Base-by-base conservation (phyloP, 2,888 invertebrate genomes). In the Helicoverpa assulta region DNA sequence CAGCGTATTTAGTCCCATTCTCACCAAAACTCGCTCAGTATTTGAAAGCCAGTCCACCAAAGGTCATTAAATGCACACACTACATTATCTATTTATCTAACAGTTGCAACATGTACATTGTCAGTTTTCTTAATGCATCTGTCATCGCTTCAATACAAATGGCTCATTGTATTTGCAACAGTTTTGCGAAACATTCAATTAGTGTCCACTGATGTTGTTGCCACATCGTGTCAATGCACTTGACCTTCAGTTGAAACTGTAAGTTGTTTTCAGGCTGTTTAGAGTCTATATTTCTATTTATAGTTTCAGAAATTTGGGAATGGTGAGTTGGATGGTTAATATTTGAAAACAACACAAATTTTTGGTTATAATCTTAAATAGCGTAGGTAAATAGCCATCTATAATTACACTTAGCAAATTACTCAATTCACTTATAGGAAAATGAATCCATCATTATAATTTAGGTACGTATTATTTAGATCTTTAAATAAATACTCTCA, bases 141-240 rank as follows among this genome's bases (percentile, higher is more conserved):
- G 60, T 60, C 56, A 40, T 47, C 37, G 52, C 19, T 21, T 33
- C 19, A 6, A 55, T 50, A 56, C 57, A 50, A 75, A 57, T 50
- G 52, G 37, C 47, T 56, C 29, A 56, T 33, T 47, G 76, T 40
- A 53, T 72, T 52, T 26, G 16, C 21, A 43, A 43, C 5, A 18
- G 21, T 19, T 75, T 73, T 75, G 60, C 60, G 59, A 60, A 55
- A 72, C 75, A 18, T 60, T 43, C 50, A 65, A 68, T 69, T 56
- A 43, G 43, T 12, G 37, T 52, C 8, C 58, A 33, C 16, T 6
- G 16, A 57, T 52, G n/a, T 29, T 37, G 12, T 61, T 60, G 70
- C 52, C 18, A 12, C 70, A 61, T 19, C 37, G 59, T 37, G 10
- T 33, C 19, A 19, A 7, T 61, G 60, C 26, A 57, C 72, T 73